Evolutionary conservation across 2,797 vertebrate species (phyloP).

Genomic region (Hafferia zeledoni): DNA sequence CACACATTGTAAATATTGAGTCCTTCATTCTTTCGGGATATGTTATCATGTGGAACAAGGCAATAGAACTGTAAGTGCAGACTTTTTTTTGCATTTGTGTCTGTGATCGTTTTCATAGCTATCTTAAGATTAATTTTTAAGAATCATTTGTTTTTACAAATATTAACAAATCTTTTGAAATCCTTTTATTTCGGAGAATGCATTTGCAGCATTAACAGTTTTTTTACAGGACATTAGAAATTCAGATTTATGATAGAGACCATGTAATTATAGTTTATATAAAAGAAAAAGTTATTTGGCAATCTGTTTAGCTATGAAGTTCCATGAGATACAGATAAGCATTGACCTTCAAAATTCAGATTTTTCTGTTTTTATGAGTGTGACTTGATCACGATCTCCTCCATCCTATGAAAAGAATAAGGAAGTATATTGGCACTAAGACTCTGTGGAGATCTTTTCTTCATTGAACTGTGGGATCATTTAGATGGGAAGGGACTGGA

Average conservation of each 20-base stretch:
- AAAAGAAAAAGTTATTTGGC: neutral
- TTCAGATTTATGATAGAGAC: neutral
- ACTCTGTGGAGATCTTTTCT: neutral
- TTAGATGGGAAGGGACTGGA: neutral
- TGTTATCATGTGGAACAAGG: conserved; percentile 99
- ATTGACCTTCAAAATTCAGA: neutral
- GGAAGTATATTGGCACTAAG: neutral
- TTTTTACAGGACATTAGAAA: neutral
- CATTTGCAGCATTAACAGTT: neutral
- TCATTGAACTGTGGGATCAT: neutral
- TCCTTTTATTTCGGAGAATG: neutral
- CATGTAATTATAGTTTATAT: neutral
- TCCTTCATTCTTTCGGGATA: conserved; percentile 98
- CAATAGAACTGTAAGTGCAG: conserved; percentile 94
- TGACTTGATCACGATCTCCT: neutral
- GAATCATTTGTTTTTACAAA: neutral
- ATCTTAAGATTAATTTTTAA: neutral
- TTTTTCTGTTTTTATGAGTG: neutral
- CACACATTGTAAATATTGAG: conserved; percentile 97
- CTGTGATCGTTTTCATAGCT: neutral
- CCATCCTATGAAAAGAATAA: neutral
- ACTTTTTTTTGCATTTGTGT: conserved; percentile 1
- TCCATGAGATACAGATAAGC: neutral
- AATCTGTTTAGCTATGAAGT: neutral
- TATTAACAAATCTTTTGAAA: neutral